Percentiles rank a stretch among this genome's conserved stretches.
Conservation (phyloP, 1,140 invertebrate species). For the Aricia agestis region DNA sequence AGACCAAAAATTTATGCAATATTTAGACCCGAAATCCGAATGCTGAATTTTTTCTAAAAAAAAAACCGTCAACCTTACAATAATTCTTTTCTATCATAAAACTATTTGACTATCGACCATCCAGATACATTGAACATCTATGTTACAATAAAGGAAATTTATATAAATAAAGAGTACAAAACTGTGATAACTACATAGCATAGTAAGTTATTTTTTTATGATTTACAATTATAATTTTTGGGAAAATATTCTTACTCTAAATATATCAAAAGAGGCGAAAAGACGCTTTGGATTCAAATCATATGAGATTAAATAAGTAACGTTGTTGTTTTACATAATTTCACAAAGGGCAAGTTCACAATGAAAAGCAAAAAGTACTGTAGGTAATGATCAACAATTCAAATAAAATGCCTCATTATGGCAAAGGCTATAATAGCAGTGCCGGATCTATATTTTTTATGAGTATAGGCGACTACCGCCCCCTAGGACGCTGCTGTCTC, state of each 20-base stretch:
- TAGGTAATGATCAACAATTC: too few species aligned
- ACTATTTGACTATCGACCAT: background rate
- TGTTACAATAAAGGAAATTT: background rate
- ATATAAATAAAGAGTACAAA: background rate
- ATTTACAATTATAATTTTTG: background rate
- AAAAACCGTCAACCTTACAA: background rate
- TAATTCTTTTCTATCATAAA: background rate
- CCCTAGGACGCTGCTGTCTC: too few species aligned
- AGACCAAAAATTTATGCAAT: background rate
- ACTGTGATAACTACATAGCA: background rate
- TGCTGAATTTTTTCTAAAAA: background rate
- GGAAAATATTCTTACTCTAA: background rate
- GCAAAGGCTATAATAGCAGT: too few species aligned
- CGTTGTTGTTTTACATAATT: background rate
- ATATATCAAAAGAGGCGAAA: background rate
- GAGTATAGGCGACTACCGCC: too few species aligned
- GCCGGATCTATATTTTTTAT: too few species aligned
- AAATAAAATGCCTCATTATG: too few species aligned
- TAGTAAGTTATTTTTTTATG: background rate
- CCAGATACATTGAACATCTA: constrained; percentile 11
- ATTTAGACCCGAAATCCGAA: background rate
- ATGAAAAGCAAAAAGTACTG: too few species aligned
- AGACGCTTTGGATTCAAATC: background rate
- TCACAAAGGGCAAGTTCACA: too few species aligned
- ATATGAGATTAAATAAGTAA: background rate